Conservation (phyloP, 2,888 invertebrate species). For the Drosophila pseudotalamancana region DNA sequence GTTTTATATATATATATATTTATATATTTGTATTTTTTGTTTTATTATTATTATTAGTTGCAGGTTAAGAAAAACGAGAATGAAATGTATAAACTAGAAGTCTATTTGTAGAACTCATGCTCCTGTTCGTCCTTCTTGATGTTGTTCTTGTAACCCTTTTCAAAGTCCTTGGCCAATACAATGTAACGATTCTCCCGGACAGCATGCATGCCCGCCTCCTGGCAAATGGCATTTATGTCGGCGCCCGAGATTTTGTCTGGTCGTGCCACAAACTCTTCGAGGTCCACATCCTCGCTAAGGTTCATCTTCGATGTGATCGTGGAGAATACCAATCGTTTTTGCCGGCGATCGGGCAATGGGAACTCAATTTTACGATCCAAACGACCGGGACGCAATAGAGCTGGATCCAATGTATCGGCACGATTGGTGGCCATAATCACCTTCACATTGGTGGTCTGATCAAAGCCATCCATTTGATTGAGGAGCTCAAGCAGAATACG, state of each 20-base stretch:
- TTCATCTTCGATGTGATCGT: slow-evolving; percentile 99
- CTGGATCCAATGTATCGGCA: slow-evolving; percentile 99
- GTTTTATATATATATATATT: neutral
- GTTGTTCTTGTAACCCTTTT: slow-evolving; percentile 99
- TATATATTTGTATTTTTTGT: slow-evolving; percentile 13
- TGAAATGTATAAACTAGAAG: neutral
- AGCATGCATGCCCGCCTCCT: slow-evolving; percentile 99
- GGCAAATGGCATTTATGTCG: slow-evolving; percentile 99
- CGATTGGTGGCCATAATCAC: slow-evolving; percentile 98
- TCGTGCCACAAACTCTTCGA: slow-evolving; percentile 99
- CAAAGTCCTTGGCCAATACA: slow-evolving; percentile 99
- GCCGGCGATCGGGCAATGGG: slow-evolving; percentile 94
- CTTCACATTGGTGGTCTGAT: slow-evolving; percentile 99
- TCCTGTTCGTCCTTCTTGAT: slow-evolving; percentile 98
- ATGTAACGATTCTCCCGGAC: slow-evolving; percentile 99
- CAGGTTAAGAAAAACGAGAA: slow-evolving; percentile 39
- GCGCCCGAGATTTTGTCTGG: slow-evolving; percentile 99
- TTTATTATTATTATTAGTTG: slow-evolving; percentile 14
- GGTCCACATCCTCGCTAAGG: slow-evolving; percentile 98
- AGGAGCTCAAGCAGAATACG: slow-evolving; percentile 97
- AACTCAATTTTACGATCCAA: slow-evolving; percentile 99
- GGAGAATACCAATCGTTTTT: slow-evolving; percentile 98
- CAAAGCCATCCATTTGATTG: slow-evolving; percentile 99
- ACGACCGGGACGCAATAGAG: slow-evolving; percentile 88
- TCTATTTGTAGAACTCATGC: slow-evolving; percentile 99